phyloP scores from a whole-genome alignment of 92 coral and sea anemone genomes.

The Paramuricea clavata region DNA sequence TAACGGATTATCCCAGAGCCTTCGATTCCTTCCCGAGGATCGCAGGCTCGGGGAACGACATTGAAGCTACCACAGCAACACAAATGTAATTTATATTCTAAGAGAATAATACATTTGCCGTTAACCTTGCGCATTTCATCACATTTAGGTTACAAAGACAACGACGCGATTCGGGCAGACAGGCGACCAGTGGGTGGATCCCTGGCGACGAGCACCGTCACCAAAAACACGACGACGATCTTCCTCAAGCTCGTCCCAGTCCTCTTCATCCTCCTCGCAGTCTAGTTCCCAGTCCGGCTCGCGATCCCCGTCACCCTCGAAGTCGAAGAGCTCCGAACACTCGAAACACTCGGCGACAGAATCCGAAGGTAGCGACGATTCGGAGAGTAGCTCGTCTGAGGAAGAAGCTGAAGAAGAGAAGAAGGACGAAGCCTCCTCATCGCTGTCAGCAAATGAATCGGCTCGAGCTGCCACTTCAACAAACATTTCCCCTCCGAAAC shows the following conservation, averaged over 20 bases:
- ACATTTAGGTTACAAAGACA: constrained; percentile 28
- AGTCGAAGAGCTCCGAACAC: constrained; percentile 30
- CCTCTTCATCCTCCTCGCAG: constrained; percentile 88
- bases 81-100: no score
- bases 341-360: constrained; percentile 33
- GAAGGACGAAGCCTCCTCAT: neutral
- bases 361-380: constrained; percentile 25
- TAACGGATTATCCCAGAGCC: no score
- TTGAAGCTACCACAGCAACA: no score
- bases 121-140: no score
- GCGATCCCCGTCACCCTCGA: constrained; percentile 63
- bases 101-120: no score
- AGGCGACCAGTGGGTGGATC: constrained; percentile 51
- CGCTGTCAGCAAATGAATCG: neutral
- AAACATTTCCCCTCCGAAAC: neutral
- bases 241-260: constrained; percentile 71
- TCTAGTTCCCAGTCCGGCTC: constrained; percentile 91
- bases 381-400: constrained; percentile 20
- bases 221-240: constrained; percentile 58
- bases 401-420: constrained; percentile 14
- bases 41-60: no score
- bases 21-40: no score
- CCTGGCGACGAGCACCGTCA: constrained; percentile 50
- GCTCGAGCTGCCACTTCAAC: neutral
- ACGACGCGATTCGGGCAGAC: constrained; percentile 38